Base-by-base conservation (phyloP, 2,888 invertebrate genomes). In the Dicyrtomina minuta region DNA sequence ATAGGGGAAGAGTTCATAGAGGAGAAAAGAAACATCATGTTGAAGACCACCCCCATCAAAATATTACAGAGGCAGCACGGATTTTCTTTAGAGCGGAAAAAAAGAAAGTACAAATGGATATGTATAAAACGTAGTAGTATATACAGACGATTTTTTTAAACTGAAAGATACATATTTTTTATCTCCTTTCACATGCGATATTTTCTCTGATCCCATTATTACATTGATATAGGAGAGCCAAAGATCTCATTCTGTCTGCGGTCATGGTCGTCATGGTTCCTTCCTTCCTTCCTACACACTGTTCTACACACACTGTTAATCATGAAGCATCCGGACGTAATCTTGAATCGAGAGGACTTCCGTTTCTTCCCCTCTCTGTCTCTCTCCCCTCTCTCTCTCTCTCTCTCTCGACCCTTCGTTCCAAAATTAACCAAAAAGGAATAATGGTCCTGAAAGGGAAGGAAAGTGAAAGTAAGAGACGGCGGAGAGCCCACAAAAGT, bases 271-370 rank as follows among this genome's bases (percentile, higher is more conserved):
- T 46, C 39, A 20, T 33, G 27, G 15, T 58, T 58, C 39, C 51
- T 62, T 62, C 49, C 62, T 62, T 62, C 26, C 44, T 26, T n/a
- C 46, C 20, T 17, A 33, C 26, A 56, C 56, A 53, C 39, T 33
- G 12, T 20, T 15, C 39, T 58, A 4, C 17, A 26, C 22, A 49
- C 39, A 39, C 27, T 8, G 58, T 24, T 58, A 58, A 58, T 39
- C 58, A 39, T 49, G 46, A 49, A 46, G 33, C 20, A 46, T 49
- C 49, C 62, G 62, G 62, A 62, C 62, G 62, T 33, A 62, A 62
- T 62, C 49, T 62, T 62, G 33, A 33, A 33, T 62, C 62, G 27
- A 49, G 62, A 62, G 49, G 17, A 62, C 62, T 62, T 62, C 62
- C 62, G 62, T 49, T 62, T 17, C 15, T 33, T 64, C 64, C 26